Evolutionary conservation across 2,797 vertebrate species (phyloP), one percentile per base, ranked within the genome.

Genomic region (Schizopygopsis pylzovi): DNA sequence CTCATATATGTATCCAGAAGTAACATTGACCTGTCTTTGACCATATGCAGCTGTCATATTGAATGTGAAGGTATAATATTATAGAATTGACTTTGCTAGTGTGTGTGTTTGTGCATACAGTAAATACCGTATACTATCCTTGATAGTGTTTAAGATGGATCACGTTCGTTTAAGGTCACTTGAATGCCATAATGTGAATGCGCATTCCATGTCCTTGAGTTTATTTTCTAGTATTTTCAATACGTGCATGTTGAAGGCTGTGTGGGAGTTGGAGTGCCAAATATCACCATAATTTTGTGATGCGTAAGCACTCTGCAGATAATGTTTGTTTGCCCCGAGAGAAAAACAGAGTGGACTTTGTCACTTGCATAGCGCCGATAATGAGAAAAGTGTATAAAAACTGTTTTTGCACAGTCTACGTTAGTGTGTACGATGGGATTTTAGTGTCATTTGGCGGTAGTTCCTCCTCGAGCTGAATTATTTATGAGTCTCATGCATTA

Each of bases 401-500:
- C 11, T 79, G 84, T 86, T 88, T 88, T 43, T 76, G 77, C 83
- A 61, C 67, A 28, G 49, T 65, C 8, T 85, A 28, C 22, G 65
- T 63, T 54, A 79, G 76, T 68, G 22, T 71, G 76, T 77, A 43
- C 45, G 59, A 63, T 49, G 70, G 13, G 25, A 25, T 70, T 84
- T 84, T 81, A 79, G 43, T 54, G 71, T 45, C 18, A 15, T 37
- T 86, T 82, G 76, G 87, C 72, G 25, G 68, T 82, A 78, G 65
- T 81, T 73, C 81, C 22, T 82, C 52, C 79, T 87, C 41, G 22
- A 52, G 67, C 63, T 94, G 89, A 89, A 93, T 95, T 91, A 95
- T 94, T 93, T 88, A 95, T 92, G 82, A 92, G 33, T 47, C 56
- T 18, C 89, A 93, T 95, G 89, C 90, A 93, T 93, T 91, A 94